Conservation (phyloP, 2,797 vertebrate species). For the Percopsis omiscomaycus region DNA sequence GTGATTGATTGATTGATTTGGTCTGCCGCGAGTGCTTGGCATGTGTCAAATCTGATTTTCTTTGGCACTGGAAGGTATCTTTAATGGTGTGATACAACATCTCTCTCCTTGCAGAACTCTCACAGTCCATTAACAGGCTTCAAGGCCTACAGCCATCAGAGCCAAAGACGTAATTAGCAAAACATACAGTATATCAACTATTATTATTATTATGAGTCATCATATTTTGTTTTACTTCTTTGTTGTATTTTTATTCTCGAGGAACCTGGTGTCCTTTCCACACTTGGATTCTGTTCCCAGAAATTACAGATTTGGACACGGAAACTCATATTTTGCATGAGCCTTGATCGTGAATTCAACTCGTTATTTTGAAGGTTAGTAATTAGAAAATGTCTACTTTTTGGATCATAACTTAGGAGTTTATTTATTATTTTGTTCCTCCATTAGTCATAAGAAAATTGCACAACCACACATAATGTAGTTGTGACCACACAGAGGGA, state of each 20-base stretch:
- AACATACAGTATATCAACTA: no score
- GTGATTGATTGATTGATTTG: no score
- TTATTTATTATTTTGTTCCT: not conserved
- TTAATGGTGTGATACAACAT: no score
- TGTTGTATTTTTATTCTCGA: slow-evolving; percentile 4
- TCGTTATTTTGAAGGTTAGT: slow-evolving; percentile 15
- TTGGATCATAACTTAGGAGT: slow-evolving; percentile 1
- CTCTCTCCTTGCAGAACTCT: no score
- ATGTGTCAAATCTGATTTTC: no score
- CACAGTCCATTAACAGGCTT: no score
- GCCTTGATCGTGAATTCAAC: slow-evolving; percentile 3
- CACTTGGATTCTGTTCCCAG: slow-evolving; percentile 24
- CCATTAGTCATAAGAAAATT: slow-evolving; percentile 1
- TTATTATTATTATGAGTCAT: slow-evolving; percentile 49
- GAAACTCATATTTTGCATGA: slow-evolving; percentile 8
- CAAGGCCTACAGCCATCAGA: no score
- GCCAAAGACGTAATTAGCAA: no score
- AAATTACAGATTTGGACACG: slow-evolving; percentile 23
- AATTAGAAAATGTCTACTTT: slow-evolving; percentile 9
- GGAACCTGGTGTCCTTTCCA: slow-evolving; percentile 15
- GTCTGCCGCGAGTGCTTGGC: no score
- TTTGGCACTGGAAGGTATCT: no score
- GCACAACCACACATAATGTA: not conserved
- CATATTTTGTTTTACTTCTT: slow-evolving; percentile 27
- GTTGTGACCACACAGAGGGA: not conserved